Evolutionary conservation across 1,140 invertebrate species (phyloP).

Genomic region (Drosophila ambigua): DNA sequence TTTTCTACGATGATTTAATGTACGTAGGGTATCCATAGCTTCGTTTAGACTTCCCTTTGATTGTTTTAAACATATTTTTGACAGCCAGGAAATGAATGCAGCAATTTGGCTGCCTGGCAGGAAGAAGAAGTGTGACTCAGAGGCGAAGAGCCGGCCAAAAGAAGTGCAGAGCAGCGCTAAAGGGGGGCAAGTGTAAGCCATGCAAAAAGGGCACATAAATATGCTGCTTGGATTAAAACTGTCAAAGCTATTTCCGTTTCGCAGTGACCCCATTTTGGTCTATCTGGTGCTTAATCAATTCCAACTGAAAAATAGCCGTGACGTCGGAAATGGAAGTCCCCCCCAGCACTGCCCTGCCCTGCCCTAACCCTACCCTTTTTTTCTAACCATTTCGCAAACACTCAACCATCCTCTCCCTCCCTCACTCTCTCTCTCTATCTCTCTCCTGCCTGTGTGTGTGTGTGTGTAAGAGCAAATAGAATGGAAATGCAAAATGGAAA

Average conservation of each 20-base stretch:
- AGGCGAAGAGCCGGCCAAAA: too few species aligned
- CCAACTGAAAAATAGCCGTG: constrained; percentile 59
- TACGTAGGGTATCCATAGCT: too few species aligned
- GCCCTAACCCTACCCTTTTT: too few species aligned
- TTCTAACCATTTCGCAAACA: too few species aligned
- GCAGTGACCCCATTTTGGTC: constrained; percentile 51
- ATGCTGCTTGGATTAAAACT: constrained; percentile 48
- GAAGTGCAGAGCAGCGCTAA: not conserved
- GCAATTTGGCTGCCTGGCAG: too few species aligned
- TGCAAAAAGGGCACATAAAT: constrained; percentile 32
- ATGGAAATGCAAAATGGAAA: constrained; percentile 51
- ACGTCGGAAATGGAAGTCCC: constrained; percentile 57
- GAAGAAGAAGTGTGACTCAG: too few species aligned
- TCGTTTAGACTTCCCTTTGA: too few species aligned
- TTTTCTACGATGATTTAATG: too few species aligned
- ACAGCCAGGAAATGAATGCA: too few species aligned
- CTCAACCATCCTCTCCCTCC: constrained; percentile 6
- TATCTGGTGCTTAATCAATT: constrained; percentile 64
- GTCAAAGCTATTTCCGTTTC: constrained; percentile 70
- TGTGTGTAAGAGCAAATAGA: constrained; percentile 34
- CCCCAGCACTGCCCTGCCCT: too few species aligned
- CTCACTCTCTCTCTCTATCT: not conserved
- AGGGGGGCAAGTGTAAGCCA: constrained; percentile 1
- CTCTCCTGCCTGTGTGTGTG: constrained; percentile 1
- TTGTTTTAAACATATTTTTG: too few species aligned